phyloP scores from a whole-genome alignment of 2,888 invertebrate genomes.

The Synergus japonicus region DNA sequence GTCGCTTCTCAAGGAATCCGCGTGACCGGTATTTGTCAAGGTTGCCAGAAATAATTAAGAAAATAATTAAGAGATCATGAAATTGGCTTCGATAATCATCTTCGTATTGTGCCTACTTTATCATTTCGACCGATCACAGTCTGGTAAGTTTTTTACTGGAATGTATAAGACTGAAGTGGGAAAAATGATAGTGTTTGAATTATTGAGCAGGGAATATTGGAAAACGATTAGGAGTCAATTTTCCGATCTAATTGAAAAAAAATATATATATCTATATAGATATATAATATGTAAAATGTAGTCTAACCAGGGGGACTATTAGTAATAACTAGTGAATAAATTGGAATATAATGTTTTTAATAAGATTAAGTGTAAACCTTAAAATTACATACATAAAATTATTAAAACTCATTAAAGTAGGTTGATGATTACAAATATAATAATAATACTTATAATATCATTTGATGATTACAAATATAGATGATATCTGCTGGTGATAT shows the following conservation, averaged over 20 bases:
- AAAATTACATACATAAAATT: too few relatives aligned
- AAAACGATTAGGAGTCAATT: slow-evolving; percentile 23
- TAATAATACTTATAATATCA: too few relatives aligned
- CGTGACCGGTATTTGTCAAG: slow-evolving; percentile 34
- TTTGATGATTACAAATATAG: background rate
- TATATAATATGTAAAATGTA: too few relatives aligned
- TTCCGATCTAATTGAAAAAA: background rate
- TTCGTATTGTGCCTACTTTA: slow-evolving; percentile 19
- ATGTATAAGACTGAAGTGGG: too few relatives aligned
- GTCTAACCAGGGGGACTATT: too few relatives aligned
- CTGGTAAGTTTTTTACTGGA: slow-evolving; percentile 29
- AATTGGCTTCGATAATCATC: slow-evolving; percentile 8
- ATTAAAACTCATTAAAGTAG: too few relatives aligned
- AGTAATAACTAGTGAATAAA: too few relatives aligned
- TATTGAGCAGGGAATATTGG: background rate
- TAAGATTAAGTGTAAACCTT: background rate
- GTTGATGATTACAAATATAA: too few relatives aligned
- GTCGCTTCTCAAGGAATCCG: slow-evolving; percentile 3
- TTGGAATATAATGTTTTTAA: too few relatives aligned
- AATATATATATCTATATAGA: too few relatives aligned
- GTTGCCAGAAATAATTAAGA: too few relatives aligned
- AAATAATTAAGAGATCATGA: slow-evolving; percentile 9
- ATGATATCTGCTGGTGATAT: background rate
- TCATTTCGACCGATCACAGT: background rate
- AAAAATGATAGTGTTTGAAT: too few relatives aligned